Base-by-base conservation (phyloP, 2,888 invertebrate genomes). In the Ormyrus rosae region DNA sequence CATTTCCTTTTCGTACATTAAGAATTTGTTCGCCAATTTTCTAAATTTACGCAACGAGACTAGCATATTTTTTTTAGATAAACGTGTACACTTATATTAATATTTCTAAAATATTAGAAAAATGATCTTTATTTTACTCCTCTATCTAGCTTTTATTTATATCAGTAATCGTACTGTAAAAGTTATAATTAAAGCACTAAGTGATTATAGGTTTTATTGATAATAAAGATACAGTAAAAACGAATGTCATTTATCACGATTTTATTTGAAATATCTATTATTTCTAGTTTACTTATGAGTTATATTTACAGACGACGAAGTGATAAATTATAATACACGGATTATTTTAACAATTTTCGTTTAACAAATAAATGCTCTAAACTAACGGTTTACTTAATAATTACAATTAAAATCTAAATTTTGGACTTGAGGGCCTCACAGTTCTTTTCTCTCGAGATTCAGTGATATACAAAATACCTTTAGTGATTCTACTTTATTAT, bases 201-300 rank as follows among this genome's bases (percentile, higher is more conserved):
- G 10, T 58, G 64, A 65, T 9, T 50, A 67, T 2, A 63, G 80
- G 76, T 61, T 46, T 50, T 55, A 67, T 58, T 11, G n/a, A 13
- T 9, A 71, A 70, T 58, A 34, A 69, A 58, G 5, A 77, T 72
- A 71, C 56, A 75, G 34, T 60, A 77, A 76, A 80, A 76, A 56
- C 45, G 61, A 69, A 69, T 65, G 48, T 80, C 51, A 65, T 83
- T 84, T 88, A 88, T 89, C 88, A 87, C 88, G 88, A 88, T 89
- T 90, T 90, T 89, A 90, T 90, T 90, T 90, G 88, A 90, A 90
- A 90, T 90, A 86, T 86, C 88, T 89, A 89, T 86, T 88, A 87
- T 84, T 84, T 85, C 88, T 89, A 89, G 82, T 85, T 85, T 84
- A 85, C 83, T 88, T 87, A 89, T 81, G 84, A 83, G 80, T 88